Evolutionary conservation across 2,888 invertebrate genomes (phyloP), one percentile per base, ranked within the genome.

Genomic region (Drosophila villosipedis): DNA sequence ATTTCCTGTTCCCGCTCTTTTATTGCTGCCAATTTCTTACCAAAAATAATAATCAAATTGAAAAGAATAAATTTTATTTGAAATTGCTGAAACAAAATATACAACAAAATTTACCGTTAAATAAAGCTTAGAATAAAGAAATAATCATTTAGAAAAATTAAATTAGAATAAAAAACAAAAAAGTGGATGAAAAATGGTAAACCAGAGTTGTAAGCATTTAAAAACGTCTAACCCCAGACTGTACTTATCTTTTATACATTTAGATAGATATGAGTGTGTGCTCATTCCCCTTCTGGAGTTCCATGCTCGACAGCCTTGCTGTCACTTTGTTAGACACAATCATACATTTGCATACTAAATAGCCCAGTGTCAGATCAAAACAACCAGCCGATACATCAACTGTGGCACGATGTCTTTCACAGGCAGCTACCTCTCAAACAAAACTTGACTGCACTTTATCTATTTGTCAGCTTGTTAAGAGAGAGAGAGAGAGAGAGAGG

Each of bases 381-480:
- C 76, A 74, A 54, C 14, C 73, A 58, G 69, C 60, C 84, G 80
- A 84, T 84, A 60, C 72, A 78, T 87, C 76, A 81, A 73, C 64
- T 60, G 6, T 19, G 28, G 50, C 54, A 59, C 35, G 54, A 47
- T 55, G 62, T 57, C 43, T 25, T 43, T 43, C 14, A 7, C n/a
- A 16, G 47, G 49, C 71, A 77, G 58, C 69, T 41, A 50, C 61
- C 65, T 58, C 53, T 64, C 22, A 52, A 57, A 53, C 52, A 53
- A 64, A 83, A 80, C 80, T 66, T 61, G 80, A 68, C 72, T 82
- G 84, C 84, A 83, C 67, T 82, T 80, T 81, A 88, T 88, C 88
- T 81, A 85, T 86, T 86, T 86, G 88, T 86, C 85, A 89, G 88
- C 76, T 84, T 76, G 82, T 75, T 79, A 78, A 28, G 28, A 28